Evolutionary conservation across 2,113 vertebrate genomes (phyloP).

Genomic region (Cyanoliseus patagonus): DNA sequence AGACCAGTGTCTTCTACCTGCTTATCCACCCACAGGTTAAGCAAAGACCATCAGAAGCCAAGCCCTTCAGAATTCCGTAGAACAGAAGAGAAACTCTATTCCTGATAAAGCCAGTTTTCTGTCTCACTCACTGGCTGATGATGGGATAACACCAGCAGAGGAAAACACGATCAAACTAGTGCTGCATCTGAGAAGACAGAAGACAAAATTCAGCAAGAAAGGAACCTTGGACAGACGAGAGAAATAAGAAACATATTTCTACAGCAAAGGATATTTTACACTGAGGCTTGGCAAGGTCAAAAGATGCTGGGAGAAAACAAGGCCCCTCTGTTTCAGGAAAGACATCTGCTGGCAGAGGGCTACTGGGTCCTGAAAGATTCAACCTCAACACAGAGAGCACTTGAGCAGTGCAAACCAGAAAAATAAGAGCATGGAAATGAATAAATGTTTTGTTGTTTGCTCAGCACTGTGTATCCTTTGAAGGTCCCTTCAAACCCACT

Average conservation of each 20-base stretch:
- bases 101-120: neutral
- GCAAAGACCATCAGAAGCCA: neutral
- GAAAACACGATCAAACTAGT: neutral
- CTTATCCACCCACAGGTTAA: neutral
- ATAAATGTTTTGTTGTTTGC: neutral
- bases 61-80: neutral
- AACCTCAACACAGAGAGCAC: conserved; percentile 11
- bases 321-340: neutral
- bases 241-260: neutral
- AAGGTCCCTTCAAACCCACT: neutral
- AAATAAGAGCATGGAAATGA: neutral
- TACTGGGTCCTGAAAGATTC: neutral
- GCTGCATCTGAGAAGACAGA: neutral
- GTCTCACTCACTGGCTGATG: neutral
- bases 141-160: neutral
- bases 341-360: neutral
- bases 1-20: neutral
- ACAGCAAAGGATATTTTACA: neutral
- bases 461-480: neutral
- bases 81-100: neutral
- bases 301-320: neutral
- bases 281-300: neutral
- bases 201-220: neutral
- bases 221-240: neutral
- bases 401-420: conserved; percentile 1